phyloP scores from a whole-genome alignment of 2,113 vertebrate species.

The Bufo bufo region DNA sequence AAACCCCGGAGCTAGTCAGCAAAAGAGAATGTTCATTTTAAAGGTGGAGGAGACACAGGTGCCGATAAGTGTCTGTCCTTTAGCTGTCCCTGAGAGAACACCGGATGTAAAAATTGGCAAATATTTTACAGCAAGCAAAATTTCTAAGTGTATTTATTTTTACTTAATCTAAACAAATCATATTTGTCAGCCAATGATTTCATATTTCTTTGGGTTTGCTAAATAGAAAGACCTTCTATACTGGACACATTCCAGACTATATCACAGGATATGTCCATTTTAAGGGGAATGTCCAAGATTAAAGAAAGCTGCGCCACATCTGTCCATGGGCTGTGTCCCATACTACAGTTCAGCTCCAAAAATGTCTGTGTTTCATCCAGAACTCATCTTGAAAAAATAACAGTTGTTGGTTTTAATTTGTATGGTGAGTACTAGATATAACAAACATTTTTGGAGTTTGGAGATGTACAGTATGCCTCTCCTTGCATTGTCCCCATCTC shows the following conservation, averaged over 20 bases:
- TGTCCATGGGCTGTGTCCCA: not conserved
- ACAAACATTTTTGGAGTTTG: too few relatives aligned
- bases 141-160: not conserved
- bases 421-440: too few relatives aligned
- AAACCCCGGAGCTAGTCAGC: constrained; percentile 12
- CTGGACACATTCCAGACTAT: not conserved
- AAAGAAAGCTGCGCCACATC: not conserved
- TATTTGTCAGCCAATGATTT: not conserved
- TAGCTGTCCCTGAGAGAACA: not conserved
- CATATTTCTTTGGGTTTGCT: not conserved
- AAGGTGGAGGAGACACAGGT: constrained; percentile 45
- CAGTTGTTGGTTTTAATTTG: too few relatives aligned
- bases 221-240: not conserved
- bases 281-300: not conserved
- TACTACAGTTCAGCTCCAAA: too few relatives aligned
- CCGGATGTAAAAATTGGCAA: not conserved
- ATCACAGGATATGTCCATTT: not conserved
- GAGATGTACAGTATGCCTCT: too few relatives aligned
- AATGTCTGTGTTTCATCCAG: too few relatives aligned
- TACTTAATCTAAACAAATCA: not conserved
- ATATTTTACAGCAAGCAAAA: not conserved
- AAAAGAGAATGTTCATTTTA: constrained; percentile 32
- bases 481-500: too few relatives aligned
- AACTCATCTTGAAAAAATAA: too few relatives aligned
- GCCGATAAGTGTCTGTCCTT: constrained; percentile 28